Conservation (phyloP, 1,140 invertebrate genomes). For the Araneus ventricosus region DNA sequence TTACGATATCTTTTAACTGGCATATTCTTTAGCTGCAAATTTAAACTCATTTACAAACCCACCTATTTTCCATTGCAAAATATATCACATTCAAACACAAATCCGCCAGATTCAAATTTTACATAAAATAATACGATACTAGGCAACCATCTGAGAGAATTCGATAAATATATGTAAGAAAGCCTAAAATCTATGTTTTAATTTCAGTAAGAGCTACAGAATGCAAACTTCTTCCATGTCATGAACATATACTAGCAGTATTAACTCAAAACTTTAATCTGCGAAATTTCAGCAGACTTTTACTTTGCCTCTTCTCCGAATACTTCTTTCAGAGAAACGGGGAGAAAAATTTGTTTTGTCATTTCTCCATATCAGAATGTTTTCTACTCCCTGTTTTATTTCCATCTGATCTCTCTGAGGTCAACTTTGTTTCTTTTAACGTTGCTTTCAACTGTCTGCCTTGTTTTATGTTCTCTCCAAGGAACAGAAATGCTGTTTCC, state of each 20-base stretch:
- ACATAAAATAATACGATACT: too few relatives aligned
- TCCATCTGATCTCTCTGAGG: neutral
- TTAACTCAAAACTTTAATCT: neutral
- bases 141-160: too few relatives aligned
- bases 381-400: neutral
- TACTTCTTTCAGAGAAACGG: neutral
- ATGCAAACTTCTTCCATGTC: neutral
- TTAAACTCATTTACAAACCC: too few relatives aligned
- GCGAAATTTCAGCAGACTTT: neutral
- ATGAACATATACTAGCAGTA: neutral
- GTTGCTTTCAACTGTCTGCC: neutral
- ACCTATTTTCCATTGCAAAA: too few relatives aligned
- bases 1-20: too few relatives aligned
- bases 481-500: neutral
- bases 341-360: neutral
- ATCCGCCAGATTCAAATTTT: too few relatives aligned
- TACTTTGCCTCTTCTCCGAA: neutral
- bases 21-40: too few relatives aligned
- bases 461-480: constrained; percentile 14
- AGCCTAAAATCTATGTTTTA: neutral
- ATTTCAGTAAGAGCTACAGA: neutral
- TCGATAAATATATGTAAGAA: too few relatives aligned
- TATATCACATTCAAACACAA: too few relatives aligned
- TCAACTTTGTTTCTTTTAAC: constrained; percentile 42
- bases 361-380: neutral